Base-by-base conservation (phyloP, 2,113 vertebrate species). In the Dicentrarchus labrax region DNA sequence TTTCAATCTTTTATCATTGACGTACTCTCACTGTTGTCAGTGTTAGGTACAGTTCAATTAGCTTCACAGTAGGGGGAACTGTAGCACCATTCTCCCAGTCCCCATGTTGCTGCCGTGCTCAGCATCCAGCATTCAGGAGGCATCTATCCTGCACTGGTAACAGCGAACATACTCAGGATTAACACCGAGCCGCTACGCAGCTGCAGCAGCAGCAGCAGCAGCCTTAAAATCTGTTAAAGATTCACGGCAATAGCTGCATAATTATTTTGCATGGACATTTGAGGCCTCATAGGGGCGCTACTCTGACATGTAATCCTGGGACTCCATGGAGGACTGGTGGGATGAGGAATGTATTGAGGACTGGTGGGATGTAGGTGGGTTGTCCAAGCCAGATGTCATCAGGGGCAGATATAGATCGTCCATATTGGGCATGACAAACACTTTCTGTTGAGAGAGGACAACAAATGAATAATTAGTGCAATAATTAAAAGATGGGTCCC, bases 361-460 rank as follows among this genome's bases (percentile, higher is more conserved):
- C 8, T 88, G 95, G 16, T 81, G 88, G 0, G 93, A 92, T 11
- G 92, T 80, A 48, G 96, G 71, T 12, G 87, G 85, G 50, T 91
- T 91, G 5, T 96, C 96, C 89, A 96, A 87, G 45, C 94, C 93
- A 0, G 96, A 95, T 54, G 93, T 87, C 97, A 97, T 97, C 89
- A 97, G 94, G 15, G 97, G 96, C 51, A 97, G 79, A 86, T 96
- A 95, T 17, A 97, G 90, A 82, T 97, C 96, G 0, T 97, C 96
- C 97, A 97, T 97, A 88, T 97, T 97, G 60, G 97, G 97, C 96
- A 97, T 97, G 85, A 97, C 97, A 85, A 97, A 82, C 56, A 96
- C 94, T 94, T 97, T 97, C 97, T 97, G 92, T 87, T 80, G 16
- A 64, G 5, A 53, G 7, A 48, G 9, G 6, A 53, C 38, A 67